Evolutionary conservation across 2,113 vertebrate genomes (phyloP), one percentile per base, ranked within the genome.

Genomic region (Rhynchopsitta pachyrhyncha): DNA sequence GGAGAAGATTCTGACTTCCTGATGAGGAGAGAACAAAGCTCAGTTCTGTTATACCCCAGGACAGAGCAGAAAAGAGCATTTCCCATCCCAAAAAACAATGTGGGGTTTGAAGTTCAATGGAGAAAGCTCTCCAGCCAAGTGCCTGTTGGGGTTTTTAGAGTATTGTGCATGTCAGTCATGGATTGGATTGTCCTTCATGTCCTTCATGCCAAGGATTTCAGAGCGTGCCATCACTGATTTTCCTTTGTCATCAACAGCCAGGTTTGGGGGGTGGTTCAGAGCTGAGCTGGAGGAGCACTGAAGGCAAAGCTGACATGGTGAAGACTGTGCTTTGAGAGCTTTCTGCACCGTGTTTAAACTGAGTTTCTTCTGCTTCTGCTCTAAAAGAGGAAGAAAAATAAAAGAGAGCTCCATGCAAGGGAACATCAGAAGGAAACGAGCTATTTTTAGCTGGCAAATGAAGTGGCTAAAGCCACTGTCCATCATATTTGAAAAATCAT

Each of bases 351-450:
- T 39, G 69, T 76, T 90, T 63, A 59, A 94, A 81, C 82, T 57
- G 77, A 91, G 94, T 95, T 96, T 47, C 67, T 91, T 84, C 60
- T 74, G 29, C 92, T 81, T 75, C 82, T 59, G 27, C 81, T 87
- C 77, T 41, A 16, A 95, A 71, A 78, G 33, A 6, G 47, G 63
- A 81, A 63, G 47, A 15, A 8, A 10, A 17, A 10, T 25, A 28
- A 35, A 62, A 18, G 9, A 18, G 6, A 57, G 17, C 66, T 81
- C n/a, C 64, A 50, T 63, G 83, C 63, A 19, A 64, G 68, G n/a
- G 62, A 85, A 89, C 77, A 87, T 94, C 93, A 96, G 88, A 97
- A 60, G 39, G 29, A 86, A 22, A 59, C 0, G 67, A 81, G 83
- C 62, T 78, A 28, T 71, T 82, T 49, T 24, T 49, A 49, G 22